Evolutionary conservation across 2,113 vertebrate species (phyloP), one percentile per base, ranked within the genome.

Genomic region (Stercorarius parasiticus): DNA sequence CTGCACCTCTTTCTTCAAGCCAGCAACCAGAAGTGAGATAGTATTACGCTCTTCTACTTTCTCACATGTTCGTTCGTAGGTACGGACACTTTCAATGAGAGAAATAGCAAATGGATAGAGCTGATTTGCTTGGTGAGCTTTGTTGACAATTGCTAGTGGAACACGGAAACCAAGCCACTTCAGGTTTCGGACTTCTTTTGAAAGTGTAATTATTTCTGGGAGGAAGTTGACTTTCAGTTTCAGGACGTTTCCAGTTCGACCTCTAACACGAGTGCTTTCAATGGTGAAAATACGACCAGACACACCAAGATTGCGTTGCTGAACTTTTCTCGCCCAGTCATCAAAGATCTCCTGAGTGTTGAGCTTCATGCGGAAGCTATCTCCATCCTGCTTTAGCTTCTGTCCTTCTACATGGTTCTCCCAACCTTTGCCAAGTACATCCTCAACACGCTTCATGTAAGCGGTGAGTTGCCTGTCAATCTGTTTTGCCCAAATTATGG

Each of bases 401-500:
- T 99, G 99, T 4, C 99, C 99, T 91, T 99, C 99, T 64, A 99
- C 99, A 0, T 99, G 99, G 96, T 99, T 99, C 97, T 99, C 99
- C 99, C 99, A 99, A 27, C 99, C 99, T 92, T 99, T 99, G 15
- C 99, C 99, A 47, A 99, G 98, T 36, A 99, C 99, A 34, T 99
- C 99, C 85, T 99, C 99, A 88, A 99, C 99, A 9, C 99, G 98
- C 96, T 99, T 99, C 99, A 99, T 99, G 94, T 99, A 99, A 12
- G 99, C 99, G 0, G 99, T 99, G 76, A 99, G 98, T 97, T 99
- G 99, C 13, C 99, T 98, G 91, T 99, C 99, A 10, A 99, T 99
- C 98, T 99, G 99, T 93, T 99, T 99, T 15, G 99, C 99, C 99
- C 99, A 99, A 97, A 99, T 99, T 78, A 99, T 99, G 64, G 99